Evolutionary conservation across 2,888 invertebrate species (phyloP), one percentile per base, ranked within the genome.

Genomic region (Apotomis turbidana): DNA sequence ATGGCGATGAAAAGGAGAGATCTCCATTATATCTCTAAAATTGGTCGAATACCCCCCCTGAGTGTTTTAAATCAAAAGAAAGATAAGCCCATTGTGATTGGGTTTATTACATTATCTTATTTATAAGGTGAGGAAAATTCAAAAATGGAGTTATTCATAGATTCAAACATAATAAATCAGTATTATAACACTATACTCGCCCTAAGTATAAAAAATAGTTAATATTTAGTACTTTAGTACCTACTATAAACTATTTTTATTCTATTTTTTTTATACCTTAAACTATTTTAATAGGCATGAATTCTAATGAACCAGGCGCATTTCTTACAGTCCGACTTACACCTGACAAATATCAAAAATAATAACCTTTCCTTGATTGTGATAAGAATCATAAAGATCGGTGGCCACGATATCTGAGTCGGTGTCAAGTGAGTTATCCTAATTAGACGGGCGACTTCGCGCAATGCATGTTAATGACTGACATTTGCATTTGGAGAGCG

Each of bases 401-500:
- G 55, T 13, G 78, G 82, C 83, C 86, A 86, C 87, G 85, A 88
- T 88, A 86, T 85, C 83, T 82, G 81, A 83, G 84, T 80, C 81
- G 80, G 83, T 83, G 85, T 86, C 86, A 87, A 85, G 88, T 87
- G 88, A 87, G 86, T 84, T 82, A 79, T 82, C 83, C 87, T 93
- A 91, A 93, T 93, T 92, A 93, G 91, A 87, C 87, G 89, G 83
- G 84, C 87, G 88, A 85, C 85, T 87, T 87, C 90, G 87, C 87
- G 90, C 89, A 88, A 91, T 92, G 91, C 93, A 92, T 92, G 91
- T 85, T 90, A 92, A 93, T 87, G 87, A 91, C 84, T 89, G 89
- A 87, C 90, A 93, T 93, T 93, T 93, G 93, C 93, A 93, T 92
- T 88, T 77, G 82, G 76, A 82, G 81, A 80, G 80, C 79, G 78